Conservation (phyloP, 2,888 invertebrate genomes). For the Myathropa florea region DNA sequence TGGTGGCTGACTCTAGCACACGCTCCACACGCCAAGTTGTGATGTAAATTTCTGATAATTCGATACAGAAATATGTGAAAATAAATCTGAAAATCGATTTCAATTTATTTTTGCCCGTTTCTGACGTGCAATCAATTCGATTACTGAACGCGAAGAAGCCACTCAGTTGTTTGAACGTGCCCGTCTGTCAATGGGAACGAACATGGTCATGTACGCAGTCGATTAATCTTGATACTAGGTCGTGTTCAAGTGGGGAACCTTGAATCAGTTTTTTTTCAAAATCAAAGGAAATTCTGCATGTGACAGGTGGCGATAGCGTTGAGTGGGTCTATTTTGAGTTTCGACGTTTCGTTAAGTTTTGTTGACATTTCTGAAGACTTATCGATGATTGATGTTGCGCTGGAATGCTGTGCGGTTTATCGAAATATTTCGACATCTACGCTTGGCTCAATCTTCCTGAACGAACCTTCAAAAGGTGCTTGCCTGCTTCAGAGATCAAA, state of each 20-base stretch:
- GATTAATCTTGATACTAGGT: background rate
- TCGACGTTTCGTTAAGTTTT: too few relatives aligned
- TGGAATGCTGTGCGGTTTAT: too few relatives aligned
- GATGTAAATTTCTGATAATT: background rate
- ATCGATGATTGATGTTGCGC: too few relatives aligned
- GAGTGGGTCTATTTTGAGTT: background rate
- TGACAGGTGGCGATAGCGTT: background rate
- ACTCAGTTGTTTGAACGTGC: background rate
- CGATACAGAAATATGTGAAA: background rate
- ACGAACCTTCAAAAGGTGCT: too few relatives aligned
- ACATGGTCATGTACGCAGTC: too few relatives aligned
- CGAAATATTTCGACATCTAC: too few relatives aligned
- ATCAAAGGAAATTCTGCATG: background rate
- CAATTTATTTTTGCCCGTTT: background rate
- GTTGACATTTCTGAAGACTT: too few relatives aligned
- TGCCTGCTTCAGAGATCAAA: too few relatives aligned
- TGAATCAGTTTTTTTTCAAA: background rate
- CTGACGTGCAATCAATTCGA: background rate
- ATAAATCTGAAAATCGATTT: constrained; percentile 7
- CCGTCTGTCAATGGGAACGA: background rate
- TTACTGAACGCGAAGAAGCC: background rate
- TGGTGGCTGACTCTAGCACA: background rate
- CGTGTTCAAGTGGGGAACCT: background rate
- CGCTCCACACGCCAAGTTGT: background rate
- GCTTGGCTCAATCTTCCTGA: too few relatives aligned